phyloP scores from a whole-genome alignment of 1,140 invertebrate species.

The Drosophila prosaltans region DNA sequence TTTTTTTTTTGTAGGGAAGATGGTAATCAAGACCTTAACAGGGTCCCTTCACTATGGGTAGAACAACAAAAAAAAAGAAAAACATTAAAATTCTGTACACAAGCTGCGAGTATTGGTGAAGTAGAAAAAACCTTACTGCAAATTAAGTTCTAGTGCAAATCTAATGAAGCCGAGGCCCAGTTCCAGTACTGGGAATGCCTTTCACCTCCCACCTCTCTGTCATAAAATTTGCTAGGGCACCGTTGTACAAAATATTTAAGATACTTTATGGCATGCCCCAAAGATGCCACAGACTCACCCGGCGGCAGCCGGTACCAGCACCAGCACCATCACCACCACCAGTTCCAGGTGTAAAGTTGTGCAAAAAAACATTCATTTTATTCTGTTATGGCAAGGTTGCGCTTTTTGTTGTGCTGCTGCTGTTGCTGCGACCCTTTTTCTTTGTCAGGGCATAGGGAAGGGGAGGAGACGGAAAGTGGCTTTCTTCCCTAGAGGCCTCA shows the following conservation, averaged over 20 bases:
- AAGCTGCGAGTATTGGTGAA: too few relatives aligned
- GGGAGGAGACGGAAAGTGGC: slow-evolving; percentile 16
- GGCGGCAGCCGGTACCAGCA: slow-evolving; percentile 28
- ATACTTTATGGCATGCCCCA: slow-evolving; percentile 72
- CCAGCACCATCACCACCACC: too few relatives aligned
- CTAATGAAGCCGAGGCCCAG: slow-evolving; percentile 59
- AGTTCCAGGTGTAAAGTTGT: slow-evolving; percentile 64
- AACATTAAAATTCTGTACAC: slow-evolving; percentile 57
- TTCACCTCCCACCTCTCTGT: slow-evolving; percentile 2
- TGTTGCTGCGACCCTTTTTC: slow-evolving; percentile 59
- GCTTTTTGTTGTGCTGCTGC: slow-evolving; percentile 69
- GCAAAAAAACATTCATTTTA: slow-evolving; percentile 66
- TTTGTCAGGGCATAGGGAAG: slow-evolving; percentile 1
- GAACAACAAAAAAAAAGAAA: slow-evolving; percentile 4
- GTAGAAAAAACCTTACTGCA: slow-evolving; percentile 12
- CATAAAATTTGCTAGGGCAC: slow-evolving; percentile 55
- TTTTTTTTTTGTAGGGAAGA: neutral
- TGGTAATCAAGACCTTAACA: neutral
- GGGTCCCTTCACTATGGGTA: neutral
- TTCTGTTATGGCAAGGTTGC: slow-evolving; percentile 60
- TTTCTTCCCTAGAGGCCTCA: slow-evolving; percentile 34
- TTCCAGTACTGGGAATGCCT: neutral
- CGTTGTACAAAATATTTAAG: slow-evolving; percentile 70
- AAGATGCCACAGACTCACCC: slow-evolving; percentile 61
- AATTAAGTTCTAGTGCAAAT: slow-evolving; percentile 67